Evolutionary conservation across 2,113 vertebrate genomes (phyloP).

Genomic region (Corydoras sp.): DNA sequence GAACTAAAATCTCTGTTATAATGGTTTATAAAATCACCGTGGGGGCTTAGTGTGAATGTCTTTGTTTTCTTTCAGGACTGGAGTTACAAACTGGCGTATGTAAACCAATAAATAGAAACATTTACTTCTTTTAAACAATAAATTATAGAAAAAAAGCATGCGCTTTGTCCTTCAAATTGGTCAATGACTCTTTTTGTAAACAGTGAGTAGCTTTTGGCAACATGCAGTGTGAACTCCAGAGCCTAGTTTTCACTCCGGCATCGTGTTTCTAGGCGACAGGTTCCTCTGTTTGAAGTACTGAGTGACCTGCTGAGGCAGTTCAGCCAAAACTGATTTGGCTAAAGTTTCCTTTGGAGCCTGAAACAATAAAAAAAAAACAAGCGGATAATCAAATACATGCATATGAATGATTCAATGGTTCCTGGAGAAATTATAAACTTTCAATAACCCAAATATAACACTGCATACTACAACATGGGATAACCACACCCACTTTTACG

Average conservation of each 20-base stretch:
- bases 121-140: conserved; percentile 38
- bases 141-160: conserved; percentile 56
- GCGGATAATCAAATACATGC: no score
- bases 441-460: no score
- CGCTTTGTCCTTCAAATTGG: conserved; percentile 45
- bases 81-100: conserved; percentile 6
- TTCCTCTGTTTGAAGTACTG: conserved; percentile 97
- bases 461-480: conserved; percentile 25
- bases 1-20: no score
- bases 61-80: not conserved
- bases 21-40: no score
- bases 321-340: conserved; percentile 93
- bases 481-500: conserved; percentile 46
- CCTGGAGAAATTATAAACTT: no score
- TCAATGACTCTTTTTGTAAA: conserved; percentile 55
- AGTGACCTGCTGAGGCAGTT: conserved; percentile 94
- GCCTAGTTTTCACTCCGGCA: conserved; percentile 68
- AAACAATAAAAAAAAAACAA: conserved; percentile 31
- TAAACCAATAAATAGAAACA: conserved; percentile 47
- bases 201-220: conserved; percentile 54
- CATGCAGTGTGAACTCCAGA: conserved; percentile 66
- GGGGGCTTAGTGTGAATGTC: not conserved
- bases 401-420: no score
- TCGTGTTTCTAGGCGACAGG: conserved; percentile 78
- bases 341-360: conserved; percentile 96